Percentiles rank a stretch among this genome's conserved stretches.
Evolutionary conservation across 2,888 invertebrate genomes (phyloP).

Genomic region (Drosophila neonasuta): DNA sequence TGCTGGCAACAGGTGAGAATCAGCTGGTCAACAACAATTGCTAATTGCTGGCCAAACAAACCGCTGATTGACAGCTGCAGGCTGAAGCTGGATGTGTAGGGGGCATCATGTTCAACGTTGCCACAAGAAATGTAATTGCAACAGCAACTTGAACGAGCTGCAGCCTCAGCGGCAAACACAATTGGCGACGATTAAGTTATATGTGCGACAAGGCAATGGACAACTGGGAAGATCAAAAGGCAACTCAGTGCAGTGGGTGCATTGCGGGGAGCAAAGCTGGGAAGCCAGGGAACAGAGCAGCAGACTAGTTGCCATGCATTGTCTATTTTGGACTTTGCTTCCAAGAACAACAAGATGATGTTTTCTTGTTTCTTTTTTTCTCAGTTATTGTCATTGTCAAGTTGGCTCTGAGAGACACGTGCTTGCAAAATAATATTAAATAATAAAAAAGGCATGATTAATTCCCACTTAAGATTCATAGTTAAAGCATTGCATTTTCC

Average conservation of each 20-base stretch:
- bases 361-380: too few relatives aligned
- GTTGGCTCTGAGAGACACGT: constrained; percentile 37
- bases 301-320: constrained; percentile 22
- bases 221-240: constrained; percentile 34
- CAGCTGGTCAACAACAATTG: constrained; percentile 53
- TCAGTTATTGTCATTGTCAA: constrained; percentile 40
- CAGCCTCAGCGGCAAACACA: constrained; percentile 52
- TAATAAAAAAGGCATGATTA: background rate
- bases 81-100: background rate
- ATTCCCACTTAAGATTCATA: background rate
- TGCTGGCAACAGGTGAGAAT: constrained; percentile 62
- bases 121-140: constrained; percentile 67
- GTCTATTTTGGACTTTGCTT: constrained; percentile 53
- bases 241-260: background rate
- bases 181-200: constrained; percentile 74
- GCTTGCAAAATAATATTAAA: background rate
- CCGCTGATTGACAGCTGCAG: constrained; percentile 15
- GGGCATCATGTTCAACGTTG: constrained; percentile 30
- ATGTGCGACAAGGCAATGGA: constrained; percentile 55
- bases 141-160: constrained; percentile 28
- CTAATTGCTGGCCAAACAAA: constrained; percentile 49
- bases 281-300: constrained; percentile 11
- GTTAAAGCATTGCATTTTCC: background rate
- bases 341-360: constrained; percentile 11
- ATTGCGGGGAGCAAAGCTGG: background rate